phyloP scores from a whole-genome alignment of 1,140 invertebrate species.

The Galleria mellonella region DNA sequence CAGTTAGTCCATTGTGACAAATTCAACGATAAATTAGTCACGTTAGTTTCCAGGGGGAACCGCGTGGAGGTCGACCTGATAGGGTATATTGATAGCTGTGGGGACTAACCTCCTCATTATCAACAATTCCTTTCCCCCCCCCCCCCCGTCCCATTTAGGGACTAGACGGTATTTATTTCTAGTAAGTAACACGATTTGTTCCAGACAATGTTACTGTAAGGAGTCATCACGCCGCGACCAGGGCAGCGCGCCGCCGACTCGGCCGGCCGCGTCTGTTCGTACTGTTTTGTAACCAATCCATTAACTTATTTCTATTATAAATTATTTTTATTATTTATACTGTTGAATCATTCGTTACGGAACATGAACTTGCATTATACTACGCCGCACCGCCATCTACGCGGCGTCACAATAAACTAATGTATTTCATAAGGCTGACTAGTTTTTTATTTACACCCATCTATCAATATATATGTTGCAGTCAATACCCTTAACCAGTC shows the following conservation, averaged over 20 bases:
- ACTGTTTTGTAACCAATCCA: slow-evolving; percentile 65
- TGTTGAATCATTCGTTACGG: slow-evolving; percentile 55
- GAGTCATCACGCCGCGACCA: slow-evolving; percentile 13
- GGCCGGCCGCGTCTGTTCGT: slow-evolving; percentile 32
- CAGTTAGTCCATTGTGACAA: no score
- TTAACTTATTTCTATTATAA: slow-evolving; percentile 67
- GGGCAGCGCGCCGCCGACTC: slow-evolving; percentile 22
- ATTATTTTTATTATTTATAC: slow-evolving; percentile 73
- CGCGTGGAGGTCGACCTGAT: no score
- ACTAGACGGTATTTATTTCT: no score
- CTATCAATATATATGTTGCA: no score
- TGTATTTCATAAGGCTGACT: slow-evolving; percentile 59
- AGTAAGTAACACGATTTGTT: no score
- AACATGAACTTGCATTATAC: slow-evolving; percentile 29
- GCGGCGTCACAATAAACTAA: slow-evolving; percentile 68
- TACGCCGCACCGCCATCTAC: slow-evolving; percentile 39
- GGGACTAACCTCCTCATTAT: no score
- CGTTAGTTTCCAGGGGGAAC: no score
- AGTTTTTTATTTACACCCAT: slow-evolving; percentile 18
- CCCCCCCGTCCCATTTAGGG: no score
- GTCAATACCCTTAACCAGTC: no score
- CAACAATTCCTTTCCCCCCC: no score
- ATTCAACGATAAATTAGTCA: no score
- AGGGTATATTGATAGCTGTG: no score
- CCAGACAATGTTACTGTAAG: neutral